These are phyloP conservation scores for Petrocephalus schoutedeni DNA, from an alignment of 2,797 vertebrate species.

Conservation along the genomic window DNA sequence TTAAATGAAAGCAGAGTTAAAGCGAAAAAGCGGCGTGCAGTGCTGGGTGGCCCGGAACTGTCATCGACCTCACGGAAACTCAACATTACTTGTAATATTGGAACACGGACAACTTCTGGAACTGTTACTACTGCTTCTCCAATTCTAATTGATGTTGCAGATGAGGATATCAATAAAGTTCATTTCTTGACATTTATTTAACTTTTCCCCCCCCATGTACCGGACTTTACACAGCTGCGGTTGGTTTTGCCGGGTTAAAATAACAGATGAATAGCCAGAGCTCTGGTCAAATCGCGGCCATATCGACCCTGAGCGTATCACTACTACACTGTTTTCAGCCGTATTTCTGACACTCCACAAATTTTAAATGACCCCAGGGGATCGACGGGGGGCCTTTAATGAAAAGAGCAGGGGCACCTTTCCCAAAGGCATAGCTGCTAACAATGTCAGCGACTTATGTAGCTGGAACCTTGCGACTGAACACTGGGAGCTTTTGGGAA, in stretches of 20 bases:
- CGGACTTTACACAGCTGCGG: background rate
- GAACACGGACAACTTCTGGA: conserved; percentile 5
- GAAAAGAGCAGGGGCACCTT: background rate
- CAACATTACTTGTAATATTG: conserved; percentile 27
- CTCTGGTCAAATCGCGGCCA: background rate
- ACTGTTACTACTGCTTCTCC: conserved; percentile 9
- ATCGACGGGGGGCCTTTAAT: background rate
- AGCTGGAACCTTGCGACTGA: background rate
- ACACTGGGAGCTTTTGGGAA: background rate
- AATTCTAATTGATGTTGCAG: conserved; percentile 37
- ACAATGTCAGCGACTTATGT: background rate
- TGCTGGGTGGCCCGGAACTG: conserved; percentile 33
- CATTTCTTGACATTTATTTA: conserved; percentile 46
- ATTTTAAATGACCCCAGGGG: background rate
- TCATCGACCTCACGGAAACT: conserved; percentile 40
- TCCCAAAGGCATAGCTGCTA: background rate
- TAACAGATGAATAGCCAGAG: background rate
- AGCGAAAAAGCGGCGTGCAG: background rate
- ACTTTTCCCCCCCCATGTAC: background rate
- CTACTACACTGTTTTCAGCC: background rate
- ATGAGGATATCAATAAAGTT: conserved; percentile 52
- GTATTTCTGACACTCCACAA: background rate
- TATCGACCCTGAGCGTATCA: background rate
- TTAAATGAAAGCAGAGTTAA: background rate
- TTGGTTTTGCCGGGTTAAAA: background rate